Evolutionary conservation across 2,113 vertebrate species (phyloP).

Genomic region (Pomatostomus ruficeps): DNA sequence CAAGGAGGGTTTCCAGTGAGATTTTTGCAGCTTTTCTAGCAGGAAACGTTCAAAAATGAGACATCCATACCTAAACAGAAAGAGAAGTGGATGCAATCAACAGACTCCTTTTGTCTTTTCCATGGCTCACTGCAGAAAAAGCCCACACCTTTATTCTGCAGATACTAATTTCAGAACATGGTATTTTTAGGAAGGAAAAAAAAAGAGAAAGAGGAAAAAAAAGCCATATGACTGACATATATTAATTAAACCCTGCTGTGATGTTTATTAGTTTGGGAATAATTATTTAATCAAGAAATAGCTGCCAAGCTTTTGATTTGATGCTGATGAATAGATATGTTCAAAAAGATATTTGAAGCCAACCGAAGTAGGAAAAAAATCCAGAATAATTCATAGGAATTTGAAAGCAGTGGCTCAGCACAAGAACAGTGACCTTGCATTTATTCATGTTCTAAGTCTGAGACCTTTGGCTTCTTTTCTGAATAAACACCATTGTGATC

Average conservation of each 20-base stretch:
- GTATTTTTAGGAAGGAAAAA: neutral
- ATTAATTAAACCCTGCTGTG: slow-evolving; percentile 49
- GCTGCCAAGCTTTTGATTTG: slow-evolving; percentile 40
- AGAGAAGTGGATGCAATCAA: neutral
- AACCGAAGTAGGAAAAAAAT: neutral
- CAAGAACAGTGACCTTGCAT: neutral
- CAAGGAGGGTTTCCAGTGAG: neutral
- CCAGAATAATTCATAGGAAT: neutral
- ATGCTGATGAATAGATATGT: neutral
- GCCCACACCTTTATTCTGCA: neutral
- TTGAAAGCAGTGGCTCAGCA: neutral
- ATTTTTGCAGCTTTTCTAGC: neutral
- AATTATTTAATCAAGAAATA: slow-evolving; percentile 58
- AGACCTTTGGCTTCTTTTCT: neutral
- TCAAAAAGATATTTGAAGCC: neutral
- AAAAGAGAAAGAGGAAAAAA: neutral
- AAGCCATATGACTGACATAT: neutral
- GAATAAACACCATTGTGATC: neutral
- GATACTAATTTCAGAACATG: slow-evolving; percentile 4
- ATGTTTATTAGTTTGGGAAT: slow-evolving; percentile 54
- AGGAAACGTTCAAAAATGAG: neutral
- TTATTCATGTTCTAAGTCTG: neutral
- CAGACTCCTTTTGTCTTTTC: neutral
- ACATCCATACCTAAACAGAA: neutral
- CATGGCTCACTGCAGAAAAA: neutral